Percentiles rank a stretch among this genome's conserved stretches.
Evolutionary conservation across 2,888 invertebrate genomes (phyloP).

Genomic region (Tinea pellionella): DNA sequence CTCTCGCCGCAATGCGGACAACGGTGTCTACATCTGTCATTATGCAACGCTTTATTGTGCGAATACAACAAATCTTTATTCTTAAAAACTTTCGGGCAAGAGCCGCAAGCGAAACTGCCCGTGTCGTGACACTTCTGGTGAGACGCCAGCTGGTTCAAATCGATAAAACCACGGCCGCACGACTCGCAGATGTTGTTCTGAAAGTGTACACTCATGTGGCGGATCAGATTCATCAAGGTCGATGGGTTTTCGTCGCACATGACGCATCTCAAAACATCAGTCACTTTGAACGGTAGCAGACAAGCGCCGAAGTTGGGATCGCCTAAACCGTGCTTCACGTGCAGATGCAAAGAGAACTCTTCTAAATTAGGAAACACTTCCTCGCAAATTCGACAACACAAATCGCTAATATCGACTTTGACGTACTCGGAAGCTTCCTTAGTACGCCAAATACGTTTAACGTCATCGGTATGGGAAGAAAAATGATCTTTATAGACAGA

Average conservation of each 20-base stretch:
- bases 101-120: conserved; percentile 30
- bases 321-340: conserved; percentile 34
- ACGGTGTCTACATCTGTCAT: conserved; percentile 37
- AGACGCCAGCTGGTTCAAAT: conserved; percentile 42
- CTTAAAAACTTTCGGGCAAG: conserved; percentile 34
- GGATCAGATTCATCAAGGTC: conserved; percentile 44
- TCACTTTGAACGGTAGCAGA: conserved; percentile 46
- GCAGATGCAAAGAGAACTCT: conserved; percentile 38
- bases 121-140: conserved; percentile 36
- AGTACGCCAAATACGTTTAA: not conserved
- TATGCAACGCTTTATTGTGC: conserved; percentile 52
- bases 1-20: conserved; percentile 50
- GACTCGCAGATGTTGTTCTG: conserved; percentile 56
- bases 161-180: conserved; percentile 45
- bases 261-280: conserved; percentile 31
- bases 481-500: no score
- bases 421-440: conserved; percentile 30
- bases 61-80: conserved; percentile 34
- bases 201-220: conserved; percentile 55
- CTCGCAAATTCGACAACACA: conserved; percentile 41
- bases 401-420: conserved; percentile 48
- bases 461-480: not conserved
- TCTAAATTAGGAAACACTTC: conserved; percentile 28
- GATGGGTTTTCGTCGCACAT: conserved; percentile 40
- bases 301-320: conserved; percentile 36